Evolutionary conservation across 2,113 vertebrate species (phyloP).

Genomic region (Condylura cristata): DNA sequence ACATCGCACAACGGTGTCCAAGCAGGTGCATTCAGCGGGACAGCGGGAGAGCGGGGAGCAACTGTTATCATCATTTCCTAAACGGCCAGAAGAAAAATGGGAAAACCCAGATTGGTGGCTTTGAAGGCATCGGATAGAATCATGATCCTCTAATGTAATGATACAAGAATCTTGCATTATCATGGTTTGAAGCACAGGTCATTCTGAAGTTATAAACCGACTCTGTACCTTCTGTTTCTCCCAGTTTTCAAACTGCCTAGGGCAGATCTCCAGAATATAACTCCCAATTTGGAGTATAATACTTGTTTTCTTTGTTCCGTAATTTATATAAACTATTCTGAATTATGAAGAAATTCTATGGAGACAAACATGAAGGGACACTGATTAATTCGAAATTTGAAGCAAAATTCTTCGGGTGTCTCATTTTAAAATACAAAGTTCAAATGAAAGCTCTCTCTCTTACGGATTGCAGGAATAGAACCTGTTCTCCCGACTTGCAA

Average conservation of each 20-base stretch:
- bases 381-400: neutral
- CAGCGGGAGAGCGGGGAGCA: conserved; percentile 95
- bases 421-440: neutral
- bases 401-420: neutral
- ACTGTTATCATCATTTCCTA: conserved; percentile 97
- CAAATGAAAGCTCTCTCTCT: neutral
- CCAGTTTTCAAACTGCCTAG: neutral
- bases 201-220: neutral
- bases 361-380: neutral
- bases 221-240: neutral
- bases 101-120: neutral
- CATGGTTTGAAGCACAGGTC: neutral
- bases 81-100: conserved; percentile 58
- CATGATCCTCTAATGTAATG: neutral
- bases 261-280: conserved; percentile 26
- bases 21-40: conserved; percentile 95
- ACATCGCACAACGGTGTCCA: conserved; percentile 98
- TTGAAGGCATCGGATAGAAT: neutral
- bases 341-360: neutral
- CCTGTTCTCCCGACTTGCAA: neutral
- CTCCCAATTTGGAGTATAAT: neutral
- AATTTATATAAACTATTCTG: neutral
- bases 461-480: neutral
- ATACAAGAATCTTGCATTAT: neutral
- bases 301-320: neutral